These are phyloP conservation scores for Hyperoodon ampullatus DNA, from an alignment of 2,113 vertebrate genomes.

Conservation along the genomic window DNA sequence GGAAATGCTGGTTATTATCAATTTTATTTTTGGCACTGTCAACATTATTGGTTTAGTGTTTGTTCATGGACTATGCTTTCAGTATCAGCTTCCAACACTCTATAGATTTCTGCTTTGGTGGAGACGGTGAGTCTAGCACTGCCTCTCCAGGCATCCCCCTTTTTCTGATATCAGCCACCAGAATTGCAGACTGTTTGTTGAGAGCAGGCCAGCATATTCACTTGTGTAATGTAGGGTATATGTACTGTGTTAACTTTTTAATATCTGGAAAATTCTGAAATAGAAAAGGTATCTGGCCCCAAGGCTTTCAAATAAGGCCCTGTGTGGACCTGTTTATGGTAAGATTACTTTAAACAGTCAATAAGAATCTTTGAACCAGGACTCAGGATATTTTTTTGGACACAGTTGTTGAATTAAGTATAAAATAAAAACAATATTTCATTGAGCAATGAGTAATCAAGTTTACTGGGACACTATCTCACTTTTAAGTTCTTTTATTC, in stretches of 20 bases:
- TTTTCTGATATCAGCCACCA: not conserved
- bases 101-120: not conserved
- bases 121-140: not conserved
- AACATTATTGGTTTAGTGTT: not conserved
- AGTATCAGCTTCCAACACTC: not conserved
- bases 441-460: not conserved
- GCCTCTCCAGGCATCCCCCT: fast-evolving
- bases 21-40: not conserved
- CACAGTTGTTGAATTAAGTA: not conserved
- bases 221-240: not conserved
- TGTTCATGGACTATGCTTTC: not conserved
- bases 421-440: not conserved
- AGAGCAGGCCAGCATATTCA: not conserved
- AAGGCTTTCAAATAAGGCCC: not conserved
- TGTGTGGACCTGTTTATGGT: not conserved
- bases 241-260: not conserved
- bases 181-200: not conserved
- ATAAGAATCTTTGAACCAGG: not conserved
- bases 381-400: not conserved
- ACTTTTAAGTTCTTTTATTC: not conserved
- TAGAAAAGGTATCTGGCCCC: not conserved
- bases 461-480: not conserved
- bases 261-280: not conserved
- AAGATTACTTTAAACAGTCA: not conserved
- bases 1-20: not conserved